Conservation (phyloP, 2,797 vertebrate species). For the Leptatherina wallacei region DNA sequence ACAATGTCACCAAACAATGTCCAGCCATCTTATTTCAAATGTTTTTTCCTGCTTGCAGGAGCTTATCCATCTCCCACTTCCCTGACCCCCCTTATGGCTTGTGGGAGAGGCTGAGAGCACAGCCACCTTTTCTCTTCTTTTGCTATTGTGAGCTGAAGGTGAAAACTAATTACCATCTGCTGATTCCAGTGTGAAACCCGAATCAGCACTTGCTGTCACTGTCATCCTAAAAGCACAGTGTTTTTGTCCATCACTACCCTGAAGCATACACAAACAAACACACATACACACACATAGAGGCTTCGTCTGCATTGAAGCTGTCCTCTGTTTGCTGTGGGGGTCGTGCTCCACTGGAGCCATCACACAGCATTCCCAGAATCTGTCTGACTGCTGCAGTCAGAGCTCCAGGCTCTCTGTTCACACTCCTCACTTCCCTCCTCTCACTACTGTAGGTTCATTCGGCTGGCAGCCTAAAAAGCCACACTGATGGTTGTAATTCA, state of each 20-base stretch:
- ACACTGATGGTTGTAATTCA: slow-evolving; percentile 11
- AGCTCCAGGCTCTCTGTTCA: slow-evolving; percentile 67
- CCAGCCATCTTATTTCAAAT: slow-evolving; percentile 51
- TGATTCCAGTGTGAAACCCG: slow-evolving; percentile 41
- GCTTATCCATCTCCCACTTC: slow-evolving; percentile 32
- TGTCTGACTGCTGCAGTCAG: slow-evolving; percentile 75
- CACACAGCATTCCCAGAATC: slow-evolving; percentile 70
- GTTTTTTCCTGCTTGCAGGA: slow-evolving; percentile 29
- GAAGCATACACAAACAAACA: slow-evolving; percentile 13
- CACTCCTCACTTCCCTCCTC: slow-evolving; percentile 43
- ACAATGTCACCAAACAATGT: slow-evolving; percentile 33
- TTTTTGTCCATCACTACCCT: slow-evolving; percentile 44
- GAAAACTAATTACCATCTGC: slow-evolving; percentile 61
- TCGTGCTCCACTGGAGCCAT: slow-evolving; percentile 59
- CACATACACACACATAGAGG: slow-evolving; percentile 23
- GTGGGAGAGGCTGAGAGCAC: slow-evolving; percentile 1
- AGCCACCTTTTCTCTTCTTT: slow-evolving; percentile 29
- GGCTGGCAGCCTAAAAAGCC: slow-evolving; percentile 30
- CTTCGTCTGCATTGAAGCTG: slow-evolving; percentile 28
- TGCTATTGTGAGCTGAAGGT: slow-evolving; percentile 54
- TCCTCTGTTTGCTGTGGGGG: slow-evolving; percentile 55
- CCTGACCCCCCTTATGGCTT: slow-evolving; percentile 17
- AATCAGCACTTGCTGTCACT: slow-evolving; percentile 43
- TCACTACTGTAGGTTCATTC: slow-evolving; percentile 24
- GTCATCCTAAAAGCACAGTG: slow-evolving; percentile 20